A percentile compares a stretch with the other conserved stretches of the same genome.
These are phyloP conservation scores for Brachionus calyciflorus DNA, from an alignment of 1,140 invertebrate genomes.

Conservation along the genomic window DNA sequence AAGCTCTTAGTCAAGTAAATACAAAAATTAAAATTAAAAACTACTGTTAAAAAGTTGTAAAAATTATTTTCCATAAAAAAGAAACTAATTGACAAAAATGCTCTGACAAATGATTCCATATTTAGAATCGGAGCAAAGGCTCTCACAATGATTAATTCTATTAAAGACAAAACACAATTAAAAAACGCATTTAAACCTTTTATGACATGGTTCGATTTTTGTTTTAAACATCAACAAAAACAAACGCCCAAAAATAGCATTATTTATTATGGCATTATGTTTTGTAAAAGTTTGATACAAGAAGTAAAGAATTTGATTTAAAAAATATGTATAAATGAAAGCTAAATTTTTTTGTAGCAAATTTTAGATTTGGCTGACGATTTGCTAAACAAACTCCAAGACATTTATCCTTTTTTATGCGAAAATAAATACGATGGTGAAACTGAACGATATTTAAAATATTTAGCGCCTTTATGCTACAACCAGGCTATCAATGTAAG, in stretches of 20 bases:
- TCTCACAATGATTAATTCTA: background rate
- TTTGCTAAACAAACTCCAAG: background rate
- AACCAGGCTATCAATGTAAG: constrained; percentile 44
- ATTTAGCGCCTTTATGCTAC: constrained; percentile 27
- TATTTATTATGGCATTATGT: constrained; percentile 21
- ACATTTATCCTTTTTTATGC: constrained; percentile 1
- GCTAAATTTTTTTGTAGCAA: constrained; percentile 16
- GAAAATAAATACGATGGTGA: constrained; percentile 28
- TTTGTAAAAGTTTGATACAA: constrained; percentile 14
- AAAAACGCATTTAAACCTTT: background rate
- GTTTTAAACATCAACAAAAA: constrained; percentile 31
- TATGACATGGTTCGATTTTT: constrained; percentile 39
- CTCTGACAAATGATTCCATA: background rate
- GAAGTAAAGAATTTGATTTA: background rate
- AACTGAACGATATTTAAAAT: constrained; percentile 33
- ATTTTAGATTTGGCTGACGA: background rate
- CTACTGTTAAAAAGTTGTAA: too few relatives aligned
- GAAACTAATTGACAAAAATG: background rate
- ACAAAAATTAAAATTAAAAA: background rate
- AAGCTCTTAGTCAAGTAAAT: background rate
- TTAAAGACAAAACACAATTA: background rate
- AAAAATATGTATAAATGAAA: background rate
- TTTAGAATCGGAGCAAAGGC: constrained; percentile 40
- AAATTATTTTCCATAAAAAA: too few relatives aligned
- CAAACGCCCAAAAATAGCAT: constrained; percentile 28